Base-by-base conservation (phyloP, 1,140 invertebrate genomes). In the Habropoda laboriosa region DNA sequence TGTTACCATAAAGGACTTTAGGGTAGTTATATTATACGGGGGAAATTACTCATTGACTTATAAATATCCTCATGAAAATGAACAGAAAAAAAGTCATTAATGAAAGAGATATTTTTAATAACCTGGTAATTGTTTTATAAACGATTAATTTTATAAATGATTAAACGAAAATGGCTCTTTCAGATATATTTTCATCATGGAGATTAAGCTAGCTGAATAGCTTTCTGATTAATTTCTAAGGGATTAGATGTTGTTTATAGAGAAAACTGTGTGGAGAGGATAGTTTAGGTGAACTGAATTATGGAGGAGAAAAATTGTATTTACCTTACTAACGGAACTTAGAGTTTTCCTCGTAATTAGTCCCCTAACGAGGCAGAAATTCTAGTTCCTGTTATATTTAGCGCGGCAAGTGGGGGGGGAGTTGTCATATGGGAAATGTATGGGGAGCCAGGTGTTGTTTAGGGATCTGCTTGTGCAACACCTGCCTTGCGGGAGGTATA, bases 401-500 rank as follows among this genome's bases (percentile, higher is more conserved):
- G n/a, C 16, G n/a, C 16, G 13, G 10, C 35, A 60, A 49, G 18
- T 18, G n/a, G 18, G 8, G 49, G 70, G 21, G 55, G 30, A 21
- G 77, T 51, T 79, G 74, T 81, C 68, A 79, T 83, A 86, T 79
- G 83, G 80, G 70, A 72, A 76, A 58, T 72, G 60, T 51, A 45
- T 47, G 45, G 51, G 57, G 76, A 70, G 64, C 87, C 87, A 89
- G 88, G 87, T 89, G 87, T 83, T 64, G 73, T 78, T 18, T 12
- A 12, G 30, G 38, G 76, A 83, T 85, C 81, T 83, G 68, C 71
- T 84, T 82, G 57, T 24, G 53, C 51, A 88, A 83, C 86, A 86
- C 87, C 88, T 89, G 87, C 86, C 81, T 79, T 49, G 79, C 81
- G 77, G 80, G 86, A 87, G 86, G 81, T 76, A 64, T 13, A 66